Conservation (phyloP, 2,797 vertebrate genomes). For the Acanthiza pusilla region DNA sequence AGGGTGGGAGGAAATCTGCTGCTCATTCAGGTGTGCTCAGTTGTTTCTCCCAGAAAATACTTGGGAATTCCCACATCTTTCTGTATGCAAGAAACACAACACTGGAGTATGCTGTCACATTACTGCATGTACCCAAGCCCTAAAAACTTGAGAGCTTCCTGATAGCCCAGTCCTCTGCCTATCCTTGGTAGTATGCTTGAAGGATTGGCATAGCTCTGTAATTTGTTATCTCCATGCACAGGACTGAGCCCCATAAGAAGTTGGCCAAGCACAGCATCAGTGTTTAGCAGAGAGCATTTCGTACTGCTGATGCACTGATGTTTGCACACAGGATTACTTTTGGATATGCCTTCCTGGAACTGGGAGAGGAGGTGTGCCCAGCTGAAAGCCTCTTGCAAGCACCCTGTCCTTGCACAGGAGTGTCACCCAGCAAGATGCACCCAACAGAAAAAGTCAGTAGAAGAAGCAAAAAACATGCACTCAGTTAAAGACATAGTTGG, state of each 20-base stretch:
- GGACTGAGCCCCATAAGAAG: not conserved
- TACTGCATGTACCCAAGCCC: not conserved
- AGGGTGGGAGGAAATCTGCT: not conserved
- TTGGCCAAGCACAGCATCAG: not conserved
- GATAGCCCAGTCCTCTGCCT: not conserved
- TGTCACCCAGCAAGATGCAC: not conserved
- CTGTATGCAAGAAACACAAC: not conserved
- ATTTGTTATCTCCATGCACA: not conserved
- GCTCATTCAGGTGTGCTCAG: not conserved
- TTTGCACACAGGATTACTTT: not conserved
- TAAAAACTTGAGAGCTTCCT: not conserved
- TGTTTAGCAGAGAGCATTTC: not conserved
- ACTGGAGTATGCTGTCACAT: not conserved
- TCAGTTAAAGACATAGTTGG: not conserved
- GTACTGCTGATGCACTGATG: fast-evolving
- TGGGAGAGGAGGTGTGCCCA: not conserved
- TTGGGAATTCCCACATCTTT: not conserved
- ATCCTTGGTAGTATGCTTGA: not conserved
- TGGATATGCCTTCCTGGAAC: not conserved
- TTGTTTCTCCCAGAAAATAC: not conserved
- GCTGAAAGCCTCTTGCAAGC: not conserved
- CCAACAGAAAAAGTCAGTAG: not conserved
- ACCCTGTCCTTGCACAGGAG: not conserved
- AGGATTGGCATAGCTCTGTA: not conserved
- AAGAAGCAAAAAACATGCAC: not conserved